These are phyloP conservation scores for Taeniopygia guttata DNA, from an alignment of 2,797 vertebrate species.

Conservation along the genomic window DNA sequence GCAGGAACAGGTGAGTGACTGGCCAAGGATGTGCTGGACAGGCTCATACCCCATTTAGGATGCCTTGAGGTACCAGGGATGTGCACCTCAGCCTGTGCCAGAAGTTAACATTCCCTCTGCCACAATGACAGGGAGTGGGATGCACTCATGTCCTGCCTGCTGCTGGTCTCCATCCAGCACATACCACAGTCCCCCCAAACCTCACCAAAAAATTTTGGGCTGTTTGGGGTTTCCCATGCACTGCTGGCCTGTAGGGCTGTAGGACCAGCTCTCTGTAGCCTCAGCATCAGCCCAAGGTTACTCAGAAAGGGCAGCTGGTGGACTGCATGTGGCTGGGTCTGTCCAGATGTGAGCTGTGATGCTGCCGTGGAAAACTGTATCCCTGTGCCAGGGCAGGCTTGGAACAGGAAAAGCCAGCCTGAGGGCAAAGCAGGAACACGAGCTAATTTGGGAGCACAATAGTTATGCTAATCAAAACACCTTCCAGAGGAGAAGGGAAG, in stretches of 20 bases:
- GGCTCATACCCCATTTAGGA: neutral
- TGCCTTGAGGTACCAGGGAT: neutral
- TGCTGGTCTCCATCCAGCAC: neutral
- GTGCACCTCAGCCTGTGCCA: neutral
- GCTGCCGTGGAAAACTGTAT: neutral
- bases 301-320: neutral
- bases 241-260: neutral
- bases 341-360: neutral
- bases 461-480: conserved; percentile 46
- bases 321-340: neutral
- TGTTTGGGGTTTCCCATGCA: neutral
- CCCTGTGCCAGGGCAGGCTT: neutral
- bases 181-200: neutral
- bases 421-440: neutral
- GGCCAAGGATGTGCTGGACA: neutral
- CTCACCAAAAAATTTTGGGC: neutral
- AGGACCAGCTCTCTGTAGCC: neutral
- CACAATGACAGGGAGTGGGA: accelerated
- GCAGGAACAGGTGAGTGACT: neutral
- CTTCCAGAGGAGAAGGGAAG: conserved; percentile 29
- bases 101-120: neutral
- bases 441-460: conserved; percentile 42
- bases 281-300: neutral
- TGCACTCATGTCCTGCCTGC: neutral
- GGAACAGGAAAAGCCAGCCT: conserved; percentile 33